Conservation (phyloP, 2,888 invertebrate species). For the Arctia plantaginis region DNA sequence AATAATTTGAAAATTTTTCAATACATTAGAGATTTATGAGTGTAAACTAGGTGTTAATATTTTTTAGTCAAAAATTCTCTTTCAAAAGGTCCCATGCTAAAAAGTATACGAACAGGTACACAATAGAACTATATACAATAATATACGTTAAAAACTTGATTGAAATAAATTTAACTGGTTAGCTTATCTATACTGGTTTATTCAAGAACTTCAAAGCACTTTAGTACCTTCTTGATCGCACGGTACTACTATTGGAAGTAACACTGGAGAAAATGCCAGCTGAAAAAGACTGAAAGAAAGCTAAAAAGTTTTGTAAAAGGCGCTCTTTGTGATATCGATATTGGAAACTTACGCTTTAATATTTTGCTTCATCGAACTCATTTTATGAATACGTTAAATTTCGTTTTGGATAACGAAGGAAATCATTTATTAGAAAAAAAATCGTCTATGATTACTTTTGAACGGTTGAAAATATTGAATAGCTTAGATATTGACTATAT, state of each 20-base stretch:
- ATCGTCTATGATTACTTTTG: too few relatives aligned
- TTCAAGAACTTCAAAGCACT: constrained; percentile 20
- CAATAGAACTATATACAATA: neutral
- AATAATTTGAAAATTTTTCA: too few relatives aligned
- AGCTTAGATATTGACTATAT: too few relatives aligned
- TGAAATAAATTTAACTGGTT: neutral
- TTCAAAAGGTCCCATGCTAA: too few relatives aligned
- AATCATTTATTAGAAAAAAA: neutral
- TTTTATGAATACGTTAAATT: neutral
- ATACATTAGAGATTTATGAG: too few relatives aligned
- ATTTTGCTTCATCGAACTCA: constrained; percentile 4
- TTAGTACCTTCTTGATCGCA: constrained; percentile 30
- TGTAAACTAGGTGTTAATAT: too few relatives aligned
- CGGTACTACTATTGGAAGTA: constrained; percentile 55
- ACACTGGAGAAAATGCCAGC: constrained; percentile 61
- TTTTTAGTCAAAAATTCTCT: neutral
- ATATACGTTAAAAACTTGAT: neutral
- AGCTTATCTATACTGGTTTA: constrained; percentile 14
- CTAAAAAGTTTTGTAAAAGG: constrained; percentile 56
- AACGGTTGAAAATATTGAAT: too few relatives aligned
- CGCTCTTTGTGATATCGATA: constrained; percentile 46
- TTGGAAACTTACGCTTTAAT: constrained; percentile 40
- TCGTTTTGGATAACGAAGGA: neutral
- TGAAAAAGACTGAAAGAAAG: constrained; percentile 57
- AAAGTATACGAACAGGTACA: neutral